These are phyloP conservation scores for Zootermopsis nevadensis DNA, from an alignment of 2,888 invertebrate genomes.

Conservation along the genomic window DNA sequence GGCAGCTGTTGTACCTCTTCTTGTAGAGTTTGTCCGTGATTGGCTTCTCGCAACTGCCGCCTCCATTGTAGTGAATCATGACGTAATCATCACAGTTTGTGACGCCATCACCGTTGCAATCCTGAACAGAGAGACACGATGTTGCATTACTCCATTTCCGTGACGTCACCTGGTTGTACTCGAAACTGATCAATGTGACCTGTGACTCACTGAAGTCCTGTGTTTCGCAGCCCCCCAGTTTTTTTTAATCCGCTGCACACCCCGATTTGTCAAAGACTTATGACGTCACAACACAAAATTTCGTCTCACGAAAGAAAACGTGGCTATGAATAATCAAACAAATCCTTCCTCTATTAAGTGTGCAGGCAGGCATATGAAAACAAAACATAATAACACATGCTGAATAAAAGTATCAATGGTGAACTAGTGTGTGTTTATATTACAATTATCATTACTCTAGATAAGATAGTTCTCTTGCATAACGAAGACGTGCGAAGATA, in stretches of 20 bases:
- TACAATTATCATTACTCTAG: too few species aligned
- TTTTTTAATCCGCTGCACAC: neutral
- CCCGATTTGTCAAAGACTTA: too few species aligned
- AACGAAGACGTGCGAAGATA: too few species aligned
- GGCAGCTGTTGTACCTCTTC: neutral
- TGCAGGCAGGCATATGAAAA: too few species aligned
- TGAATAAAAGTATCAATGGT: too few species aligned
- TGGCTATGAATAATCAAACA: too few species aligned
- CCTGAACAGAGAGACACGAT: slow-evolving; percentile 62
- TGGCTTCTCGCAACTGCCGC: slow-evolving; percentile 65
- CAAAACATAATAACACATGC: too few species aligned
- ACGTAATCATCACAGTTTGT: slow-evolving; percentile 75
- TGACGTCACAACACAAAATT: too few species aligned
- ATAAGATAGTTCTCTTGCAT: too few species aligned
- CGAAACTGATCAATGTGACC: neutral
- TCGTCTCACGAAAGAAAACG: too few species aligned
- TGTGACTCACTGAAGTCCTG: neutral
- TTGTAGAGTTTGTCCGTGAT: slow-evolving; percentile 13
- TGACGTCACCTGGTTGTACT: neutral
- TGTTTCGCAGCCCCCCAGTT: neutral
- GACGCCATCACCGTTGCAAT: slow-evolving; percentile 73
- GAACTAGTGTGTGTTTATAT: too few species aligned
- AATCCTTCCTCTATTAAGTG: too few species aligned
- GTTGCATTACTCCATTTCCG: neutral
- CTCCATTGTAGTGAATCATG: slow-evolving; percentile 73